Evolutionary conservation across 1,140 invertebrate genomes (phyloP).

Genomic region (Sycophila sp.): DNA sequence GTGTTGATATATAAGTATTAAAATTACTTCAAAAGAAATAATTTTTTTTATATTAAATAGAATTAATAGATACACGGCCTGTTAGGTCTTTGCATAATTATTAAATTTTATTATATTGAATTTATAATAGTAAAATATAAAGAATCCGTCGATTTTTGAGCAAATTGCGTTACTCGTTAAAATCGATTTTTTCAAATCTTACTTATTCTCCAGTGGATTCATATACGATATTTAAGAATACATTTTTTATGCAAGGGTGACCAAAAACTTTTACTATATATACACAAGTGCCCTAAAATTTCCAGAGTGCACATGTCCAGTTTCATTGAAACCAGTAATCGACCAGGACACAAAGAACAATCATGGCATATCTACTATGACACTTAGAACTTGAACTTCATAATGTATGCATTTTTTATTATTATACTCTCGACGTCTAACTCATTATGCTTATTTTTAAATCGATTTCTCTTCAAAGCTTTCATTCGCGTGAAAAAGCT

Average conservation of each 20-base stretch:
- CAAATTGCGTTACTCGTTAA: too few species aligned
- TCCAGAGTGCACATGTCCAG: slow-evolving; percentile 23
- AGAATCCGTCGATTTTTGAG: too few species aligned
- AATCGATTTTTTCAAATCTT: too few species aligned
- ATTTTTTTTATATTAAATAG: not conserved
- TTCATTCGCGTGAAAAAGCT: slow-evolving; percentile 3
- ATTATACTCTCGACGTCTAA: slow-evolving; percentile 4
- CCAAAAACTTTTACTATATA: slow-evolving; percentile 25
- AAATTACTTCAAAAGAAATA: not conserved
- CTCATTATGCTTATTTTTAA: slow-evolving; percentile 1
- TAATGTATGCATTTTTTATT: slow-evolving; percentile 14
- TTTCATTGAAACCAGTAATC: slow-evolving; percentile 18
- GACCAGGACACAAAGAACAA: slow-evolving; percentile 28
- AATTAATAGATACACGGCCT: not conserved
- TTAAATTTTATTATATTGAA: too few species aligned
- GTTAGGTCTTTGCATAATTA: too few species aligned
- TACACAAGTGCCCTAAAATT: slow-evolving; percentile 21
- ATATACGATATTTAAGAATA: too few species aligned
- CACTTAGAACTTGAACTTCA: slow-evolving; percentile 37
- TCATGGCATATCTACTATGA: slow-evolving; percentile 41
- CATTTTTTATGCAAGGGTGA: too few species aligned
- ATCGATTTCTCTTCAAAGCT: slow-evolving; percentile 3
- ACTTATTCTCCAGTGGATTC: too few species aligned
- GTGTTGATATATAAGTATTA: not conserved
- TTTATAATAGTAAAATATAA: too few species aligned